Conservation (phyloP, 2,888 invertebrate species). For the Drosophila limbata region DNA sequence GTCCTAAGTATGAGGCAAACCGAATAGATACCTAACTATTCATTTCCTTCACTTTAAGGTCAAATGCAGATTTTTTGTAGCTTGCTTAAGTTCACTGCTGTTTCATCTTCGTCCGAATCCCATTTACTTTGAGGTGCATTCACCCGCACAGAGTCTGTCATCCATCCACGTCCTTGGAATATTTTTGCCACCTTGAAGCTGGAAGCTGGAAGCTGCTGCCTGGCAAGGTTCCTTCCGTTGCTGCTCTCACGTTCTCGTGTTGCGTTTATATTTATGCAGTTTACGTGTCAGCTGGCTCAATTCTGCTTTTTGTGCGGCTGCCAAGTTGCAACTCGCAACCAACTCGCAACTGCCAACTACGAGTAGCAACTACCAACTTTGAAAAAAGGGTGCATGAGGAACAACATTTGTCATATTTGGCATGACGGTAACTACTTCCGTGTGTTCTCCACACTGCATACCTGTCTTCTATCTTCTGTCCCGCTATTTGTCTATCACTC, state of each 20-base stretch:
- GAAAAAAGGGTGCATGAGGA: slow-evolving; percentile 17
- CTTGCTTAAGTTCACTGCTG: slow-evolving; percentile 9
- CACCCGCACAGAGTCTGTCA: slow-evolving; percentile 11
- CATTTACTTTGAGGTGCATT: slow-evolving; percentile 32
- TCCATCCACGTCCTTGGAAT: slow-evolving; percentile 37
- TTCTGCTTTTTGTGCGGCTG: slow-evolving; percentile 42
- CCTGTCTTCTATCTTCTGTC: slow-evolving; percentile 2
- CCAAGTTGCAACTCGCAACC: slow-evolving; percentile 17
- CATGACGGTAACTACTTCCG: slow-evolving; percentile 79
- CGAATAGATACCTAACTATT: neutral
- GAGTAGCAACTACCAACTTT: slow-evolving; percentile 1
- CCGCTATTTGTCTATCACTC: slow-evolving; percentile 8
- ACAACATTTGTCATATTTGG: slow-evolving; percentile 78
- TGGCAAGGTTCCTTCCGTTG: slow-evolving; percentile 28
- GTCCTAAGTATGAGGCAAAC: neutral
- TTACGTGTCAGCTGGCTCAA: slow-evolving; percentile 69
- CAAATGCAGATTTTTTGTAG: slow-evolving; percentile 26
- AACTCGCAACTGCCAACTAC: slow-evolving; percentile 1
- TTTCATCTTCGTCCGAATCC: slow-evolving; percentile 18
- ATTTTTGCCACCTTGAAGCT: slow-evolving; percentile 17
- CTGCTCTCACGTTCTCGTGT: slow-evolving; percentile 62
- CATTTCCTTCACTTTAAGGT: neutral
- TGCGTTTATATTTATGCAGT: slow-evolving; percentile 79
- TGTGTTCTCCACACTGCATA: slow-evolving; percentile 52
- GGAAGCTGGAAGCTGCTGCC: slow-evolving; percentile 24